Evolutionary conservation across 2,797 vertebrate species (phyloP), one percentile per base, ranked within the genome.

Genomic region (Notoglanidium macrostoma): DNA sequence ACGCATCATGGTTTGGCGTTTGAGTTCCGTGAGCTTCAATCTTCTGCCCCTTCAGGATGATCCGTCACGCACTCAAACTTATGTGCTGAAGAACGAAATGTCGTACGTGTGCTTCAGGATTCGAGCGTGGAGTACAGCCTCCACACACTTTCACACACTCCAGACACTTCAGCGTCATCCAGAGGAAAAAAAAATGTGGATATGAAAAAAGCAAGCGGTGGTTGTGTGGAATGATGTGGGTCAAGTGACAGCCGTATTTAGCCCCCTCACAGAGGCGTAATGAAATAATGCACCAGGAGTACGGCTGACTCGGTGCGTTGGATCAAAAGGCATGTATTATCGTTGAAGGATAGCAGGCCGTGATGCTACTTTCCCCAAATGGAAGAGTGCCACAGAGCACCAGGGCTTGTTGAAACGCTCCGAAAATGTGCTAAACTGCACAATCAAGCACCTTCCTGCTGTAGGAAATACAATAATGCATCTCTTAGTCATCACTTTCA

Each of bases 231-330:
- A 79, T 1, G 54, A 89, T 72, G 70, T 57, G 80, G 85, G 88
- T 91, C 87, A 89, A 90, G 87, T 88, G 86, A 89, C 44, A 85
- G 87, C 85, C 55, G 10, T 79, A 83, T 91, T 89, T 87, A 91
- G 83, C 87, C 86, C 29, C 84, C 83, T 78, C 70, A 15, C 74
- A 89, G 85, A 84, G 86, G 77, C 83, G 77, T 86, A 78, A 84
- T 51, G 80, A 74, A 89, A 90, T 79, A 67, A 46, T 82, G 74
- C 68, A 68, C 80, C 63, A 49, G 77, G 87, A 87, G 87, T 88
- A 29, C 40, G 63, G 70, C 87, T 85, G 57, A 85, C 78, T 85
- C 82, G 70, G 67, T 87, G 80, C 26, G 63, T 54, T 46, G 77
- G 57, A 86, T 88, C 87, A 88, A 87, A 89, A 89, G 88, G 72